Percentiles rank a stretch among this genome's conserved stretches.
phyloP scores from a whole-genome alignment of 2,888 invertebrate genomes.

The Diarsia rubi region DNA sequence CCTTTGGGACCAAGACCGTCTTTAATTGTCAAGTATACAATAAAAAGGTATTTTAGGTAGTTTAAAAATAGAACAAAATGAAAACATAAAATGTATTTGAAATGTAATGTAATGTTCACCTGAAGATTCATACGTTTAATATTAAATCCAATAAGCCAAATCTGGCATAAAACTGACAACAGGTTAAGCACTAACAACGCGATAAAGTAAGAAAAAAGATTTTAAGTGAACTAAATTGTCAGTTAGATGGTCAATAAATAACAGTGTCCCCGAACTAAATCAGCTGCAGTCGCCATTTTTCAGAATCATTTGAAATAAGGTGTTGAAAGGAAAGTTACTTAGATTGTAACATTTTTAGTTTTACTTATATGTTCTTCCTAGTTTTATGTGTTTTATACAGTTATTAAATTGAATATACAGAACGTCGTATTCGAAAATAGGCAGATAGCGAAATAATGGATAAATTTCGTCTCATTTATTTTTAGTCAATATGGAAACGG shows the following conservation, averaged over 20 bases:
- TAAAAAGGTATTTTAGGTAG: not conserved
- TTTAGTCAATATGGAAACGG: no score
- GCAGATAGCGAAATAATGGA: no score
- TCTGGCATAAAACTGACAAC: no score
- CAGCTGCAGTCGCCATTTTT: conserved; percentile 21
- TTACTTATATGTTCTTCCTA: no score
- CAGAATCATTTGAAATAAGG: conserved; percentile 28
- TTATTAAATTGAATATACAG: no score
- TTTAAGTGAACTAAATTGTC: conserved; percentile 35
- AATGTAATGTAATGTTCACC: not conserved
- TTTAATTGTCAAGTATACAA: conserved; percentile 9
- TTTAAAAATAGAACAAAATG: not conserved
- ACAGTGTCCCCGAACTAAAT: conserved; percentile 9
- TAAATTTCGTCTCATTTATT: no score
- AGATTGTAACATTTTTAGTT: no score
- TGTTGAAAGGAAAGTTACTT: conserved; percentile 17
- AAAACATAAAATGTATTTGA: conserved; percentile 3
- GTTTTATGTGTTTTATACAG: no score
- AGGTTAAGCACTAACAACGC: no score
- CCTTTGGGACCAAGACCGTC: not conserved
- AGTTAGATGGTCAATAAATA: conserved; percentile 25
- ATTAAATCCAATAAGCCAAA: conserved; percentile 1
- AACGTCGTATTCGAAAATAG: no score
- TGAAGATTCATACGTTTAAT: not conserved
- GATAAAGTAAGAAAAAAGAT: no score